phyloP scores from a whole-genome alignment of 2,888 invertebrate species.

The Drosophila yooni region DNA sequence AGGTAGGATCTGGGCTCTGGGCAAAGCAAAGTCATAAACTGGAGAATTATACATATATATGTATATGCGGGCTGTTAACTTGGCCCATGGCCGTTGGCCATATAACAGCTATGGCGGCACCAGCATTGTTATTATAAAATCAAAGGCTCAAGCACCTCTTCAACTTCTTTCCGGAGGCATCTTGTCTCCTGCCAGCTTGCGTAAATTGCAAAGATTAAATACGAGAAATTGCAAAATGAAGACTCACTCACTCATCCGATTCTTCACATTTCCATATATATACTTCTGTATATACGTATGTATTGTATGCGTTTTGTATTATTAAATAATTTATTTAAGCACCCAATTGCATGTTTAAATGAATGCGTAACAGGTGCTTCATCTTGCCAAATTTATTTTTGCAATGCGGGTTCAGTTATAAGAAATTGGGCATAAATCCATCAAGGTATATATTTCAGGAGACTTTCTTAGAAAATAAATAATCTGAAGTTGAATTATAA shows the following conservation, averaged over 20 bases:
- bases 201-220: slow-evolving; percentile 81
- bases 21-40: slow-evolving; percentile 64
- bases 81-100: slow-evolving; percentile 46
- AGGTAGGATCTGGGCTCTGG: slow-evolving; percentile 41
- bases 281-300: background rate
- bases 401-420: slow-evolving; percentile 13
- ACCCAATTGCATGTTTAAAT: slow-evolving; percentile 82
- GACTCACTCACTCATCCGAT: slow-evolving; percentile 64
- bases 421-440: background rate
- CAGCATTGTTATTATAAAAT: slow-evolving; percentile 69
- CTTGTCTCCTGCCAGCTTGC: no score
- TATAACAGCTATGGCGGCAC: slow-evolving; percentile 77
- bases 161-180: background rate
- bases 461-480: background rate
- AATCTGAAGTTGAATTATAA: background rate
- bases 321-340: slow-evolving; percentile 85
- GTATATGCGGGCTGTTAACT: slow-evolving; percentile 25
- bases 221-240: slow-evolving; percentile 71
- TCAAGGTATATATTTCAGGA: background rate
- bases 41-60: slow-evolving; percentile 53
- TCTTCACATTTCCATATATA: background rate
- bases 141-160: slow-evolving; percentile 29
- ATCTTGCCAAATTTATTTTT: slow-evolving; percentile 60
- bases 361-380: slow-evolving; percentile 63
- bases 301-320: slow-evolving; percentile 37